Conservation (phyloP, 2,888 invertebrate species). For the Eristalinus sepulchralis region DNA sequence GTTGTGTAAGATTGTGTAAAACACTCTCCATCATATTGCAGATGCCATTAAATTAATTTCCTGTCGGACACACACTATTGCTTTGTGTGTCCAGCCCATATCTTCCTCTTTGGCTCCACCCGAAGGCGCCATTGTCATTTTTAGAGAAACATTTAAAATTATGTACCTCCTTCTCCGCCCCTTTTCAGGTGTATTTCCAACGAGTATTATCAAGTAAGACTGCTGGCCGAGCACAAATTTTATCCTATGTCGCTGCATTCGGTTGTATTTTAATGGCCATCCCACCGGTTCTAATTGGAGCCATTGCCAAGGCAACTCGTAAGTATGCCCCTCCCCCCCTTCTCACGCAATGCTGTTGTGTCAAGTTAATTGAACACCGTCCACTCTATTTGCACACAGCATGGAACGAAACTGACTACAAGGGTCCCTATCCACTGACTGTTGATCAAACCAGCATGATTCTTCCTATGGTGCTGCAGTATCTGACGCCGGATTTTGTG, state of each 20-base stretch:
- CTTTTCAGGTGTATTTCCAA: slow-evolving; percentile 95
- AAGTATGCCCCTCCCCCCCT: slow-evolving; percentile 78
- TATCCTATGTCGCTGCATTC: slow-evolving; percentile 97
- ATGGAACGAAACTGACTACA: slow-evolving; percentile 97
- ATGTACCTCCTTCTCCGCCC: neutral
- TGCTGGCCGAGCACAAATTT: slow-evolving; percentile 93
- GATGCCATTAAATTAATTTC: too few species aligned
- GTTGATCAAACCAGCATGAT: slow-evolving; percentile 94
- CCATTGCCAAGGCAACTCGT: slow-evolving; percentile 97
- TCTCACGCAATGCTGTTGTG: neutral
- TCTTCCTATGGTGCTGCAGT: slow-evolving; percentile 97
- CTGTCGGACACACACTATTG: too few species aligned
- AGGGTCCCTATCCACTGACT: slow-evolving; percentile 88
- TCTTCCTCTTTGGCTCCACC: neutral
- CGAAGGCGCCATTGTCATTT: neutral
- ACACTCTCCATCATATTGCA: too few species aligned
- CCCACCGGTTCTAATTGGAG: slow-evolving; percentile 97
- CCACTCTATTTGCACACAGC: slow-evolving; percentile 82
- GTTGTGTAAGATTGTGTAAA: too few species aligned
- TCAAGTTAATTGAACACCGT: neutral
- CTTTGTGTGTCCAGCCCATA: neutral
- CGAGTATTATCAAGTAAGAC: slow-evolving; percentile 98
- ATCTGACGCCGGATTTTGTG: slow-evolving; percentile 96
- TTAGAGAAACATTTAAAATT: neutral
- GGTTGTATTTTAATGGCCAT: slow-evolving; percentile 99